These are phyloP conservation scores for Asbolus verrucosus DNA, from an alignment of 1,140 invertebrate genomes.

Conservation along the genomic window DNA sequence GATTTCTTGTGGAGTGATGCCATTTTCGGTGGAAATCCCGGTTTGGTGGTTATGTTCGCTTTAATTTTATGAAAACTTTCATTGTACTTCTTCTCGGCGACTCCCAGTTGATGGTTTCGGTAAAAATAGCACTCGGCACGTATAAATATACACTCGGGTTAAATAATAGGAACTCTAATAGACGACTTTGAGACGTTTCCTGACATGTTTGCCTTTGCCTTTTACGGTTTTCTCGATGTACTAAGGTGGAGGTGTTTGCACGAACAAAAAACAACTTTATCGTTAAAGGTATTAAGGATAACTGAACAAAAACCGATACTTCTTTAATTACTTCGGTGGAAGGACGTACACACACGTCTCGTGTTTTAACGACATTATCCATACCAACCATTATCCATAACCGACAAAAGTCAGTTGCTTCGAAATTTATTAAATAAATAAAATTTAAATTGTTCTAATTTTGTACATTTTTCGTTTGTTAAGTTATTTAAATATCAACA, in stretches of 20 bases:
- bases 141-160: too few species aligned
- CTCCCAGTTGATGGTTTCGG: constrained; percentile 3
- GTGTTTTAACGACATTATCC: neutral
- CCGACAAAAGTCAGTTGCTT: too few species aligned
- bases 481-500: too few species aligned
- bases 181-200: constrained; percentile 49
- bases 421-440: too few species aligned
- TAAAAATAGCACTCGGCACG: constrained; percentile 48
- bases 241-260: neutral
- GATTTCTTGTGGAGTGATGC: constrained; percentile 72
- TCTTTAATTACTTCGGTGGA: constrained; percentile 47
- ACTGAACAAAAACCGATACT: constrained; percentile 43
- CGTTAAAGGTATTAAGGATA: constrained; percentile 38
- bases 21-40: constrained; percentile 61
- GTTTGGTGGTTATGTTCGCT: constrained; percentile 50
- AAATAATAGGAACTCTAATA: too few species aligned
- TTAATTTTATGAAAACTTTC: constrained; percentile 53
- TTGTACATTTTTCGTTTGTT: too few species aligned
- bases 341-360: constrained; percentile 45
- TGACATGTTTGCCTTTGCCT: constrained; percentile 55
- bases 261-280: constrained; percentile 49
- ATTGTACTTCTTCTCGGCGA: too few species aligned
- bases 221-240: constrained; percentile 51
- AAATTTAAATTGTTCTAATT: too few species aligned
- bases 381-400: neutral